A percentile compares a stretch with the other conserved stretches of the same genome.
phyloP scores from a whole-genome alignment of 2,797 vertebrate species.

The Tachyglossus aculeatus region DNA sequence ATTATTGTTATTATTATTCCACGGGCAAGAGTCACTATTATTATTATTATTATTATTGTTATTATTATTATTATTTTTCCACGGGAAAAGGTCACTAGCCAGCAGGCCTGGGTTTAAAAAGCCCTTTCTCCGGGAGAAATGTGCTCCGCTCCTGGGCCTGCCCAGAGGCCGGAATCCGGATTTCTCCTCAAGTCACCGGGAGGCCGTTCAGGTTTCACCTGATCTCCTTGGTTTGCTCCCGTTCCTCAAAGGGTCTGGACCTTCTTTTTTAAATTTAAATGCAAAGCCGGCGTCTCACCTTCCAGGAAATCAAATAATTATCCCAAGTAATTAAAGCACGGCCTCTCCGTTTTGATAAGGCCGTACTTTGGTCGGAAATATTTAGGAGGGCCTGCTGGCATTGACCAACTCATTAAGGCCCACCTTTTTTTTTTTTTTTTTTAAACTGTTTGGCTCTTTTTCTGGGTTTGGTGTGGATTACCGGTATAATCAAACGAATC shows the following conservation, averaged over 20 bases:
- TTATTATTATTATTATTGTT: too few relatives aligned
- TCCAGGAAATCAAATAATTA: constrained; percentile 47
- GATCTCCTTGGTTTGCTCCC: constrained; percentile 42
- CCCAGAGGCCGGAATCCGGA: constrained; percentile 3
- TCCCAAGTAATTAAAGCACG: constrained; percentile 36
- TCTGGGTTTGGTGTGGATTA: constrained; percentile 56
- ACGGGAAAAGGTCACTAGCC: background rate
- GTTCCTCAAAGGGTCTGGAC: constrained; percentile 40
- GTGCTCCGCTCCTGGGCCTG: background rate
- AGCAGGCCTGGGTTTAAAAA: background rate
- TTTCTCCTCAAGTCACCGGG: too few relatives aligned
- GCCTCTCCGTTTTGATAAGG: constrained; percentile 23
- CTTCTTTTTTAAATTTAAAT: constrained; percentile 32
- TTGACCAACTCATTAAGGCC: constrained; percentile 39
- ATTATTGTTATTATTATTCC: too few relatives aligned
- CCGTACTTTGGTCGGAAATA: constrained; percentile 34
- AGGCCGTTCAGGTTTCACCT: constrained; percentile 39
- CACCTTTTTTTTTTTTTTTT: too few relatives aligned
- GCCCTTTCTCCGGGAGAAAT: background rate
- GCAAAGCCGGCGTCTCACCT: constrained; percentile 57
- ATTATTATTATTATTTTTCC: too few relatives aligned
- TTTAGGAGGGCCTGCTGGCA: constrained; percentile 34
- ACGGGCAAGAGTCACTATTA: too few relatives aligned
- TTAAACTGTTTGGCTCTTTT: constrained; percentile 41
- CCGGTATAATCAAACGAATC: constrained; percentile 60